A percentile compares a stretch with the other conserved stretches of the same genome.
phyloP scores from a whole-genome alignment of 2,888 invertebrate species.

The Agrilus mali region DNA sequence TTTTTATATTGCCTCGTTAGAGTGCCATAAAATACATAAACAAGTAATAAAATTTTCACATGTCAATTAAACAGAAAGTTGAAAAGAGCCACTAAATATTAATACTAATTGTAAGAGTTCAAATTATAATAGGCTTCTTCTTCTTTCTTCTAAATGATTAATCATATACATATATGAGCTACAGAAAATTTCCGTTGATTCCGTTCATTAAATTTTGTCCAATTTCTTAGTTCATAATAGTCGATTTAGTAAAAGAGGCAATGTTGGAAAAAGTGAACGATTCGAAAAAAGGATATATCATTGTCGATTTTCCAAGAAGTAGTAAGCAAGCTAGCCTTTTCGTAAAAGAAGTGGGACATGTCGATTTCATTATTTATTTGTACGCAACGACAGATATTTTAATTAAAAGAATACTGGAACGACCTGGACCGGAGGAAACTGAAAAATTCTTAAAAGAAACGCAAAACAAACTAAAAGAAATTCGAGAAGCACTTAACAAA shows the following conservation, averaged over 20 bases:
- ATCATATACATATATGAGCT: no score
- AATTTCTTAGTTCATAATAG: constrained; percentile 36
- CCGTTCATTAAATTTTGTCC: background rate
- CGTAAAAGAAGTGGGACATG: constrained; percentile 24
- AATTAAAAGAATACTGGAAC: constrained; percentile 12
- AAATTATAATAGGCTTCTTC: no score
- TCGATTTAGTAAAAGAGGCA: constrained; percentile 44
- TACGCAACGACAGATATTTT: constrained; percentile 19
- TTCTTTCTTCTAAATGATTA: no score
- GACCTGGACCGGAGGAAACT: constrained; percentile 5
- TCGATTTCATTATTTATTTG: constrained; percentile 24
- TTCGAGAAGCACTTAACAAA: constrained; percentile 16
- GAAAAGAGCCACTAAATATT: no score
- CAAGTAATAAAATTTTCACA: no score
- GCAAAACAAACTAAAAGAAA: constrained; percentile 18
- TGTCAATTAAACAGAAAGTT: no score
- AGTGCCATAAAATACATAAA: no score
- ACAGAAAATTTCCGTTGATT: no score
- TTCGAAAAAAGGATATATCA: constrained; percentile 37
- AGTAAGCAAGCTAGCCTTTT: constrained; percentile 29
- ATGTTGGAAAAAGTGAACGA: constrained; percentile 35
- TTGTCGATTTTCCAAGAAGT: constrained; percentile 45
- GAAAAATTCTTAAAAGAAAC: constrained; percentile 13
- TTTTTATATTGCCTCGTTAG: no score
- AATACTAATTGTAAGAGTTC: no score